phyloP scores from a whole-genome alignment of 1,140 invertebrate species.

The Drosophila sp. region DNA sequence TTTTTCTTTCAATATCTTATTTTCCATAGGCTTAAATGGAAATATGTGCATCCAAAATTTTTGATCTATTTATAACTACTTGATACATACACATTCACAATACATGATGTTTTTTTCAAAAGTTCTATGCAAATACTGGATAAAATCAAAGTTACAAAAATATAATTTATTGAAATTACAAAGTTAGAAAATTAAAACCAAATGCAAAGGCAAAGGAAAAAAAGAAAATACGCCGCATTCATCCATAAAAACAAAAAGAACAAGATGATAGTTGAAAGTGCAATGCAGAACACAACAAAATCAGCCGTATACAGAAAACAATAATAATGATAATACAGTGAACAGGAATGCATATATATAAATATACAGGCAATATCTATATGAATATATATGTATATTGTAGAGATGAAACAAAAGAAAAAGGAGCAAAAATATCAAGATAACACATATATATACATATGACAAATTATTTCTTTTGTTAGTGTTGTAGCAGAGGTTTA shows the following conservation, averaged over 20 bases:
- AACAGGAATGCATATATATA: slow-evolving; percentile 31
- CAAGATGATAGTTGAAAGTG: slow-evolving; percentile 33
- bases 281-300: slow-evolving; percentile 32
- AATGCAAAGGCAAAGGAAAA: slow-evolving; percentile 16
- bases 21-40: slow-evolving; percentile 18
- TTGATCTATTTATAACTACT: slow-evolving; percentile 39
- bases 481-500: slow-evolving; percentile 36
- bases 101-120: slow-evolving; percentile 66
- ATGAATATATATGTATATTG: slow-evolving; percentile 39
- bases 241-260: slow-evolving; percentile 67
- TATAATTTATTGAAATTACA: slow-evolving; percentile 47
- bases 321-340: slow-evolving; percentile 58
- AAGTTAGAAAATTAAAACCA: slow-evolving; percentile 11
- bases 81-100: slow-evolving; percentile 43
- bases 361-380: slow-evolving; percentile 32
- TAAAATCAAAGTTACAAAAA: slow-evolving; percentile 46
- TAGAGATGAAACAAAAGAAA: slow-evolving; percentile 11
- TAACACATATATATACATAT: slow-evolving; percentile 48
- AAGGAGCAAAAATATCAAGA: too few species aligned
- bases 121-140: slow-evolving; percentile 71
- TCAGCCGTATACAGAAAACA: slow-evolving; percentile 14
- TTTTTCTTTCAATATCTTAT: slow-evolving; percentile 24
- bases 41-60: slow-evolving; percentile 6
- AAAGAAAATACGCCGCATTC: slow-evolving; percentile 73
- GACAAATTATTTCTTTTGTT: slow-evolving; percentile 41